These are phyloP conservation scores for Spicauda simplicius DNA, from an alignment of 2,888 invertebrate species.

Conservation along the genomic window DNA sequence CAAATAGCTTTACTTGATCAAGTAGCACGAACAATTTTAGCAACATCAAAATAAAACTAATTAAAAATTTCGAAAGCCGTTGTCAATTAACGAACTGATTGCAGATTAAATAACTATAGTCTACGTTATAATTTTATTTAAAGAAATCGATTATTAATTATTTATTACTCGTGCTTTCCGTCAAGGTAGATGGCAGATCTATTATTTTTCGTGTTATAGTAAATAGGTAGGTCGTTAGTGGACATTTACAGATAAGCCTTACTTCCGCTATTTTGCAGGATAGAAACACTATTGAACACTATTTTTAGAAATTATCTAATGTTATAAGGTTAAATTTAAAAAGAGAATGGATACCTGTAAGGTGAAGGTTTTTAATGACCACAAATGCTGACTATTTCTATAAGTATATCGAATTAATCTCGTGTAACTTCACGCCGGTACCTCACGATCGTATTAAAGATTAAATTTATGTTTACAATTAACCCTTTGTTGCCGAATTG, in stretches of 20 bases:
- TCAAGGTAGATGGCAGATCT: background rate
- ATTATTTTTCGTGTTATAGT: background rate
- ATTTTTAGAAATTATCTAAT: constrained; percentile 10
- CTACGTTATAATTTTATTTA: background rate
- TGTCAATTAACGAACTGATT: no score
- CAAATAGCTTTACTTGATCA: no score
- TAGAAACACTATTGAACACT: background rate
- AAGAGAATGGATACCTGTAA: constrained; percentile 26
- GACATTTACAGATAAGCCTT: background rate
- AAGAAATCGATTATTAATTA: no score
- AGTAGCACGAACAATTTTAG: no score
- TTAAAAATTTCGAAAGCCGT: no score
- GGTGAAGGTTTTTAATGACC: constrained; percentile 26
- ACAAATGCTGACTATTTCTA: constrained; percentile 1
- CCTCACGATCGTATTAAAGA: background rate
- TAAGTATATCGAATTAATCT: constrained; percentile 22
- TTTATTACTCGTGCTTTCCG: no score
- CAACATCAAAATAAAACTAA: no score
- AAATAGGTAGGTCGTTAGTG: background rate
- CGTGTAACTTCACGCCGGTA: background rate
- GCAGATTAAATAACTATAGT: background rate
- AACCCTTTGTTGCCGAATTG: background rate
- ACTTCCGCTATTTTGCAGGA: constrained; percentile 10
- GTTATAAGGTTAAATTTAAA: constrained; percentile 16
- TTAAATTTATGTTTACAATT: background rate